Evolutionary conservation across 2,888 invertebrate species (phyloP).

Genomic region (Torymus aiolomorphi): DNA sequence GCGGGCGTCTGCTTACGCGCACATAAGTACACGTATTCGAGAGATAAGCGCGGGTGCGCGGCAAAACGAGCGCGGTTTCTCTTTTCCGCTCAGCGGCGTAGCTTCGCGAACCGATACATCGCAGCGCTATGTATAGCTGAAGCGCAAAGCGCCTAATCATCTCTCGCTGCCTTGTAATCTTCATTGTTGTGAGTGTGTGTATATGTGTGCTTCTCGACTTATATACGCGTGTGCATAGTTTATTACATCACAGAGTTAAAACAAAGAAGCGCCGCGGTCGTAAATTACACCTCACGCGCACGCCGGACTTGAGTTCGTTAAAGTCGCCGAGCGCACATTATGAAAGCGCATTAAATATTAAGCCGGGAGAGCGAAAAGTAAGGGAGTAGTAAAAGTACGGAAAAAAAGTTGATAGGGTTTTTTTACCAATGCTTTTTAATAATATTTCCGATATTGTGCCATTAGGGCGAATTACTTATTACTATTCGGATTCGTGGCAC

Average conservation of each 20-base stretch:
- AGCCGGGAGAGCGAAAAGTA: conserved; percentile 19
- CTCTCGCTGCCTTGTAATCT: conserved; percentile 37
- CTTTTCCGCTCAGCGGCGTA: conserved; percentile 42
- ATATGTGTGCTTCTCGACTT: too few relatives aligned
- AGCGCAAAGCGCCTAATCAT: conserved; percentile 48
- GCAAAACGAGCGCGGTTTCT: conserved; percentile 43
- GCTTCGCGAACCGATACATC: conserved; percentile 30
- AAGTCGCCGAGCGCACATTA: conserved; percentile 41
- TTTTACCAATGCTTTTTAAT: too few relatives aligned
- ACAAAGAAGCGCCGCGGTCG: conserved; percentile 32
- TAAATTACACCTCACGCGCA: conserved; percentile 53
- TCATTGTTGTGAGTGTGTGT: conserved; percentile 28
- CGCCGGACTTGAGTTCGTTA: conserved; percentile 53
- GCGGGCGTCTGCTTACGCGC: too few relatives aligned
- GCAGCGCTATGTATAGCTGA: neutral
- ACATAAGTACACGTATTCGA: too few relatives aligned
- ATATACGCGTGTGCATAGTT: neutral
- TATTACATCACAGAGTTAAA: conserved; percentile 29
- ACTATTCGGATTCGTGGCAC: too few relatives aligned
- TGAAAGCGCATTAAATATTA: conserved; percentile 59
- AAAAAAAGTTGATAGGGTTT: too few relatives aligned
- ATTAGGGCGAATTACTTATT: too few relatives aligned
- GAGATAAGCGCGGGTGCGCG: too few relatives aligned
- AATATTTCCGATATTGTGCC: too few relatives aligned
- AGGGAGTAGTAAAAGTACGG: too few relatives aligned